phyloP scores from a whole-genome alignment of 53 echinoderm and acorn worm genomes.

The Pentamera pediparva region DNA sequence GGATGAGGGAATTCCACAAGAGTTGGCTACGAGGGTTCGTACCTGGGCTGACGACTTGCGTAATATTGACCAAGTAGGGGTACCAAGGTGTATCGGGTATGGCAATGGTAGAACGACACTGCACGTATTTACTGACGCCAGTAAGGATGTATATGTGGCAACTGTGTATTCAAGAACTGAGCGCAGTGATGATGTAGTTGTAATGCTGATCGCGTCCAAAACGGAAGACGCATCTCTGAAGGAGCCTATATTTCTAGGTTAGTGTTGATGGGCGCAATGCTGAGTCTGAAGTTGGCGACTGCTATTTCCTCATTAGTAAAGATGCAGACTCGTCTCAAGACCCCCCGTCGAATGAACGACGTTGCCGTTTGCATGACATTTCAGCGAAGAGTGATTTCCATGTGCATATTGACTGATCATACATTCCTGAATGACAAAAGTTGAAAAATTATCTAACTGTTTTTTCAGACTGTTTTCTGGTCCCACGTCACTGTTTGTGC shows the following conservation, averaged over 20 bases:
- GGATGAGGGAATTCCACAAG: constrained; percentile 24
- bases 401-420: too few relatives aligned
- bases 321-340: too few relatives aligned
- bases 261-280: constrained; percentile 15
- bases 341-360: too few relatives aligned
- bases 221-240: constrained; percentile 7
- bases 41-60: constrained; percentile 10
- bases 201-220: neutral
- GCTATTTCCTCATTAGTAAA: neutral
- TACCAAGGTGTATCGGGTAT: constrained; percentile 23
- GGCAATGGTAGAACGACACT: neutral
- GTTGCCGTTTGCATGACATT: too few relatives aligned
- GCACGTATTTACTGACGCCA: constrained; percentile 26
- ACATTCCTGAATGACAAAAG: too few relatives aligned
- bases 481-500: too few relatives aligned
- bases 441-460: too few relatives aligned
- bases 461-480: too few relatives aligned
- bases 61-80: constrained; percentile 2
- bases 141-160: constrained; percentile 34
- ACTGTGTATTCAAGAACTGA: constrained; percentile 7
- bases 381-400: too few relatives aligned
- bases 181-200: neutral
- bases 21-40: neutral
- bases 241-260: neutral
- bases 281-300: neutral